Base-by-base conservation (phyloP, 2,888 invertebrate species). In the Endotricha flammealis region DNA sequence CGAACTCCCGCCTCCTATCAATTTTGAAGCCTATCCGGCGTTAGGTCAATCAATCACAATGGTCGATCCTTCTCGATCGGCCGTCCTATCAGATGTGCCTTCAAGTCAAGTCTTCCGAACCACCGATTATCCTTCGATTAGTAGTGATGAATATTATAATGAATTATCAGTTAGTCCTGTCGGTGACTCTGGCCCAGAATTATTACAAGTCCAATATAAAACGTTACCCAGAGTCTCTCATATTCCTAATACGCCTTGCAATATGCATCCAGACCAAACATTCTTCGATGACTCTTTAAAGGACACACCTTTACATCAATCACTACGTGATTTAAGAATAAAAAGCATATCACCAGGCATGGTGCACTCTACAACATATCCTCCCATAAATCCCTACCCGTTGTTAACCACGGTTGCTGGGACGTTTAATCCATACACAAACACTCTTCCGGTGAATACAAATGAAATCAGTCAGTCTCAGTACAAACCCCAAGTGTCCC, bases 381-480 rank as follows among this genome's bases (percentile, higher is more conserved):
- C 88, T 41, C 79, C 80, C 38, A 64, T 75, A 37, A 78, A 85
- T 57, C 79, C 87, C 30, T 85, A 81, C 50, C 80, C 87, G 46
- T 72, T 80, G 53, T 53, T 88, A 51, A 81, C 87, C 43, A 81
- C 87, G 33, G 86, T 87, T 37, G 85, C 85, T 38, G 86, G 85
- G 44, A 79, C 82, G 30, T 85, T 74, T 55, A 86, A 85, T 55
- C 81, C 86, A 12, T 83, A 83, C 53, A 83, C 83, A 6, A 77
- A 75, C 57, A 67, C 72, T 32, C 63, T 76, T 23, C 79, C 83
- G 22, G 69, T 69, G 43, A 70, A 66, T 41, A 64, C 74, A 29
- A 67, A 66, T 46, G 71, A 67, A 41, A 59, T 53, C 41, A 57
- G 53, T 46, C 54, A 61, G 36, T 57, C 45, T 53, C 6, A n/a